Conservation (phyloP, 2,113 vertebrate species). For the Plecotus auritus region DNA sequence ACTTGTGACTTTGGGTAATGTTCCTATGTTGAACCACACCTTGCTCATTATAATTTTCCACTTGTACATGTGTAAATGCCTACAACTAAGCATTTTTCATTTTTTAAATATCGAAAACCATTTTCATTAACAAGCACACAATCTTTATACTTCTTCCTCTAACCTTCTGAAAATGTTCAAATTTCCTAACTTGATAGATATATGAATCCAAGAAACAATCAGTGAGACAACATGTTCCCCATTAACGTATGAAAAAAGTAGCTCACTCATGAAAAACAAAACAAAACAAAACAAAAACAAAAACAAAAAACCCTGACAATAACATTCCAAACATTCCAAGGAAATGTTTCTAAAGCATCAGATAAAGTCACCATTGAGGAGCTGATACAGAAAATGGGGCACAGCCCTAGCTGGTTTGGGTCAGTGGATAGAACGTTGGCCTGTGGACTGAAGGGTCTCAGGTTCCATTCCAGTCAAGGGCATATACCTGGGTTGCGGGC, state of each 20-base stretch:
- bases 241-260: background rate
- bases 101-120: constrained; percentile 39
- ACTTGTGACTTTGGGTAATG: constrained; percentile 38
- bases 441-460: too few species aligned
- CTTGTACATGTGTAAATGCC: background rate
- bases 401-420: background rate
- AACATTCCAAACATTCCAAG: background rate
- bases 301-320: background rate
- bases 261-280: background rate
- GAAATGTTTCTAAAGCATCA: background rate
- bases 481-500: too few species aligned
- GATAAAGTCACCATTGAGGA: background rate
- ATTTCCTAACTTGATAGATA: background rate
- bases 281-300: background rate
- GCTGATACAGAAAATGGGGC: background rate
- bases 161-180: constrained; percentile 34
- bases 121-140: constrained; percentile 40
- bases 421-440: too few species aligned
- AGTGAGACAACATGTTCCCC: background rate
- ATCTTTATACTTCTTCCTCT: background rate
- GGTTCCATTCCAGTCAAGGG: too few species aligned
- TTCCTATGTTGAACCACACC: background rate
- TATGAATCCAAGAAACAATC: constrained; percentile 2
- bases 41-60: constrained; percentile 17
- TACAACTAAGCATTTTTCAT: background rate